Base-by-base conservation (phyloP, 2,888 invertebrate genomes). In the Pseudococcus longispinus region DNA sequence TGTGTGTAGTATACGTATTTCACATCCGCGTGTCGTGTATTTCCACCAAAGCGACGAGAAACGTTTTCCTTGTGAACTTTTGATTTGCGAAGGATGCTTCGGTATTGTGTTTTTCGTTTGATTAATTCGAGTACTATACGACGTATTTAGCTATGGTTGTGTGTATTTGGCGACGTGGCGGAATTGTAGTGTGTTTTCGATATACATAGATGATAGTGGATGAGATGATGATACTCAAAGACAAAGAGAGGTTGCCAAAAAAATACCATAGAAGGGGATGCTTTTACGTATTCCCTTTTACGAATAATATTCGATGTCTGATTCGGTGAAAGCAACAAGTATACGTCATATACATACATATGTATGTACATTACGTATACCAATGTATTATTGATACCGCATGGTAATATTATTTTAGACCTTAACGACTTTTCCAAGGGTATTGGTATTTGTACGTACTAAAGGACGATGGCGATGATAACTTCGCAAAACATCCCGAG, bases 61-160 rank as follows among this genome's bases (percentile, higher is more conserved):
- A 70, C 70, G 29, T 70, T 70, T 70, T 70, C 70, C 70, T 70
- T 70, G 70, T 70, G n/a, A 70, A 70, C 70, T 70, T 70, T 70
- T 70, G 70, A 70, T 70, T 70, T 70, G 70, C 23, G 23, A 60
- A 23, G 70, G 29, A 70, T 18, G 70, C 70, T 60, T 15, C 70
- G 70, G 37, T 70, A 70, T 70, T 70, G 70, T 70, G 70, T 70
- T 70, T 70, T 70, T 70, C 70, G 70, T 70, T 70, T 70, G 70
- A 70, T 70, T 70, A 70, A 70, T 70, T 70, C 70, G 60, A 60
- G 5, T 3, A n/a, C 20, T 20, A 23, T 23, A 55, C 55, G 60
- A 23, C 13, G 23, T 60, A 13, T 20, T 60, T 11, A 20, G 23
- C 60, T 9, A 9, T 51, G 3, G 44, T 46, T 46, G 60, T 20